phyloP scores from a whole-genome alignment of 2,797 vertebrate genomes.

The Tolypeutes matacus region DNA sequence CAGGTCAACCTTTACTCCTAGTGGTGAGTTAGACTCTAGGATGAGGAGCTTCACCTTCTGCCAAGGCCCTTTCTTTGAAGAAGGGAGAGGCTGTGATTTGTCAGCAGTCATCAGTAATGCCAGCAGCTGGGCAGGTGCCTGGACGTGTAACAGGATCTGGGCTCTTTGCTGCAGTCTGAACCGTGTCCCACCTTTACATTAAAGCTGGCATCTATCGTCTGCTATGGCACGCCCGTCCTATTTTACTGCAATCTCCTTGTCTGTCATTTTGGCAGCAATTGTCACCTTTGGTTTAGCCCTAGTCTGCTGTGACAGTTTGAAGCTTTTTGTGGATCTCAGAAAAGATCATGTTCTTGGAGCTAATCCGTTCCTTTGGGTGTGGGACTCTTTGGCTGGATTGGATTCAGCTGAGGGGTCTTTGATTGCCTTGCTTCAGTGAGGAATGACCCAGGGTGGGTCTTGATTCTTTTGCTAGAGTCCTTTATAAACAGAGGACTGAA shows the following conservation, averaged over 20 bases:
- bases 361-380: no score
- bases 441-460: no score
- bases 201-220: background rate
- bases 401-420: no score
- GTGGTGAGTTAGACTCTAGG: no score
- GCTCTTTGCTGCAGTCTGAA: background rate
- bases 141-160: accelerated
- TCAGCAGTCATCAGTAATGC: no score
- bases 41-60: background rate
- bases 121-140: accelerated
- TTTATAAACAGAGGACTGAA: no score
- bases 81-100: background rate
- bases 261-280: background rate
- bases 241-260: background rate
- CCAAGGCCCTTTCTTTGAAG: background rate
- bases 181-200: background rate
- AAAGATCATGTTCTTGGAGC: no score
- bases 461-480: no score
- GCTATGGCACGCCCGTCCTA: background rate
- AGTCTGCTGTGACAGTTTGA: background rate
- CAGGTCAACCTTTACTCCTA: background rate
- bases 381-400: no score
- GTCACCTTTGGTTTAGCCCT: background rate
- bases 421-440: no score
- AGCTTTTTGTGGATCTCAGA: no score